phyloP scores from a whole-genome alignment of 2,888 invertebrate species.

The Eupithecia pulchellata region DNA sequence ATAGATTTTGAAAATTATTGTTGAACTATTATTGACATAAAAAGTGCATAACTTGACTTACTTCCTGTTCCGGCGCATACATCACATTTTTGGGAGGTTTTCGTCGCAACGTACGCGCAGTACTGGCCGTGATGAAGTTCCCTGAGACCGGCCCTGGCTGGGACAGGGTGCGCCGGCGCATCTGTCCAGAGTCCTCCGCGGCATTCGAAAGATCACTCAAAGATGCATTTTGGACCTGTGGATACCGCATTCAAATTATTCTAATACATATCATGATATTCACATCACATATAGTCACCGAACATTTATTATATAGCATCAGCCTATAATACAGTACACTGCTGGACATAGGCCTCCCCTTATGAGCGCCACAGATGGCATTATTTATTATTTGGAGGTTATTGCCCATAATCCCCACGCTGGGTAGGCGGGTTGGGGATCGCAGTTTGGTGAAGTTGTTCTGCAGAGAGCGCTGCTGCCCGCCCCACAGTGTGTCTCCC shows the following conservation, averaged over 20 bases:
- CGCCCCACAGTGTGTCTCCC: no score
- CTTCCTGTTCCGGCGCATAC: constrained; percentile 68
- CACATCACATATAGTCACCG: no score
- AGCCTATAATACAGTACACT: no score
- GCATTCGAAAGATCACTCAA: constrained; percentile 50
- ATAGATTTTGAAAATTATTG: neutral
- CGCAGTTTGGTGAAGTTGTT: no score
- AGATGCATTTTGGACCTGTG: constrained; percentile 67
- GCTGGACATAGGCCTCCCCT: no score
- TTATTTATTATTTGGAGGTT: no score
- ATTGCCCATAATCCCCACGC: no score
- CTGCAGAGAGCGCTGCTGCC: no score
- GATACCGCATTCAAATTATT: neutral
- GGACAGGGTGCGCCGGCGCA: constrained; percentile 69
- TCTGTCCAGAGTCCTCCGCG: constrained; percentile 50
- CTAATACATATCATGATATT: neutral
- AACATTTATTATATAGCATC: no score
- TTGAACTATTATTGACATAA: neutral
- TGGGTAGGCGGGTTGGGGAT: no score
- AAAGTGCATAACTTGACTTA: constrained; percentile 37
- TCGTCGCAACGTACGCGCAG: constrained; percentile 68
- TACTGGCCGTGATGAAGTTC: constrained; percentile 66
- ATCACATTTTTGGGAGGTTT: constrained; percentile 66
- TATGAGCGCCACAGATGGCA: no score
- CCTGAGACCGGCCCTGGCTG: constrained; percentile 74